Conservation (phyloP, 2,888 invertebrate genomes). For the Norana najaformis region DNA sequence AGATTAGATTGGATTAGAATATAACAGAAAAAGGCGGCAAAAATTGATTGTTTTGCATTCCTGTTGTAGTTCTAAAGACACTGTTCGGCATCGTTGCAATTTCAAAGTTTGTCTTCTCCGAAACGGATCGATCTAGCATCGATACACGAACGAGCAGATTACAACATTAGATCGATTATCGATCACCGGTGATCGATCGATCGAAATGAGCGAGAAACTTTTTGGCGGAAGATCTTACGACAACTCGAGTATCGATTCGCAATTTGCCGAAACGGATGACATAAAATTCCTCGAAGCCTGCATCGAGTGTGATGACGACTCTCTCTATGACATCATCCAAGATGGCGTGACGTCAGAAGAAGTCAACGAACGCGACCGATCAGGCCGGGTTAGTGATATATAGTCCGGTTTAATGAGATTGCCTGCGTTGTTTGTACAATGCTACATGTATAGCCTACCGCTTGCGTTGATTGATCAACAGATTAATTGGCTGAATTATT, state of each 20-base stretch:
- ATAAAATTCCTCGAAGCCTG: slow-evolving; percentile 56
- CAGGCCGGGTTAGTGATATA: slow-evolving; percentile 51
- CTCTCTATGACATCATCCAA: slow-evolving; percentile 55
- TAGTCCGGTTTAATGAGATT: background rate
- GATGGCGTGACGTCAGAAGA: slow-evolving; percentile 55
- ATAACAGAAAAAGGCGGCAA: too few species aligned
- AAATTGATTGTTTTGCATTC: background rate
- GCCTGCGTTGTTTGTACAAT: too few species aligned
- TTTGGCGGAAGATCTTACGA: slow-evolving; percentile 25
- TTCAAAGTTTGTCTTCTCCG: background rate
- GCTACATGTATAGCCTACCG: background rate
- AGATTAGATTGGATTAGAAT: too few species aligned
- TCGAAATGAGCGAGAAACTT: background rate
- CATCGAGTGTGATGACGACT: slow-evolving; percentile 55
- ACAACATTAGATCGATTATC: background rate
- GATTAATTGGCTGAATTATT: background rate
- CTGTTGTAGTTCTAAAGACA: too few species aligned
- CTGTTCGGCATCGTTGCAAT: too few species aligned
- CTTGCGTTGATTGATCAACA: background rate
- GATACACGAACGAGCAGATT: too few species aligned
- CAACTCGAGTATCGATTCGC: slow-evolving; percentile 42
- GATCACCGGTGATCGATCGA: background rate
- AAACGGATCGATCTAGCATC: background rate
- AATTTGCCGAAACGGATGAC: slow-evolving; percentile 44
- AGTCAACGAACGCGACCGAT: slow-evolving; percentile 55